A percentile compares a stretch with the other conserved stretches of the same genome.
phyloP scores from a whole-genome alignment of 2,113 vertebrate genomes.

The Solenodon paradoxus region DNA sequence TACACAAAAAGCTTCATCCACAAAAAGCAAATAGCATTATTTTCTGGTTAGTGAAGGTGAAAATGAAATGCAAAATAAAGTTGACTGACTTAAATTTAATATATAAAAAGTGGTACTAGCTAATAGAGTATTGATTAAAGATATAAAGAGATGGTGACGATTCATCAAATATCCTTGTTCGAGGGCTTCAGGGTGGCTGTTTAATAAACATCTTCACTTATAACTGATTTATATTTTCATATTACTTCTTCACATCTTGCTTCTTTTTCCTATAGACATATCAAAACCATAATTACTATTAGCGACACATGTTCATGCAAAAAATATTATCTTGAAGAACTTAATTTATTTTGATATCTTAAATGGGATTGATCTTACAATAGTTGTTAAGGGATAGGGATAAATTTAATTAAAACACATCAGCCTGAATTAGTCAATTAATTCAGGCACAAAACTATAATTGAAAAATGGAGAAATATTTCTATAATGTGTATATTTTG shows the following conservation, averaged over 20 bases:
- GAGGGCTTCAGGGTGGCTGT: not conserved
- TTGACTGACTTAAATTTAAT: constrained; percentile 74
- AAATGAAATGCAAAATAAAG: constrained; percentile 73
- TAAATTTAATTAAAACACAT: constrained; percentile 43
- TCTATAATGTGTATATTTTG: not conserved
- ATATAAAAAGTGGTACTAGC: constrained; percentile 66
- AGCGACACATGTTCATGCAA: not conserved
- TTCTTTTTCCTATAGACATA: constrained; percentile 7
- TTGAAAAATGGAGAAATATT: not conserved
- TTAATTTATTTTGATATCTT: constrained; percentile 7
- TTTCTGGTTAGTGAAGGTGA: constrained; percentile 56
- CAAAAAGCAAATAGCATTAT: constrained; percentile 62
- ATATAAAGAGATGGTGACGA: constrained; percentile 59
- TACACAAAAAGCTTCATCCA: constrained; percentile 39
- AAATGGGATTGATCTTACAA: not conserved
- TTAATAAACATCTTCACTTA: constrained; percentile 58
- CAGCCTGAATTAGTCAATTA: not conserved
- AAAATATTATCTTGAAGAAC: not conserved
- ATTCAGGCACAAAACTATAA: not conserved
- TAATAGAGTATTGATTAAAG: constrained; percentile 77
- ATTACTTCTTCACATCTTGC: not conserved
- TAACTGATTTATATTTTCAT: constrained; percentile 42
- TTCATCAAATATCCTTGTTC: constrained; percentile 66
- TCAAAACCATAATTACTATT: not conserved
- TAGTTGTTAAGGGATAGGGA: not conserved